Evolutionary conservation across 2,113 vertebrate genomes (phyloP).

Genomic region (Oreocharis arfaki): DNA sequence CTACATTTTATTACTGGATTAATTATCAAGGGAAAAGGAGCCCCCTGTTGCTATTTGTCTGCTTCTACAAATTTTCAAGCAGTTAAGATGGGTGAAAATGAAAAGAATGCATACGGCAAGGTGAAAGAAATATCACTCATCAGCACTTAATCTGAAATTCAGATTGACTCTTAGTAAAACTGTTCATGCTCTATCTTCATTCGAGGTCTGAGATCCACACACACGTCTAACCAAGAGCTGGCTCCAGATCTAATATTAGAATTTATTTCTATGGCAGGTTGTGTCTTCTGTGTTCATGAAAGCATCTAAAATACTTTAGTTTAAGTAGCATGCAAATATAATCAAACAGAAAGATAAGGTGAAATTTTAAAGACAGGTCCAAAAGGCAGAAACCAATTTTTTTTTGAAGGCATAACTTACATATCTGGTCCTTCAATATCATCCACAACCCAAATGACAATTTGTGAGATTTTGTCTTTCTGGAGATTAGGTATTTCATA

Average conservation of each 20-base stretch:
- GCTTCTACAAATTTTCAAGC: not conserved
- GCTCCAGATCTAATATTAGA: not conserved
- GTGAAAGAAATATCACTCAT: not conserved
- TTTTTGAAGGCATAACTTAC: slow-evolving; percentile 57
- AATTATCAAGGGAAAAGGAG: not conserved
- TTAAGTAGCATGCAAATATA: not conserved
- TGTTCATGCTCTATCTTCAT: not conserved
- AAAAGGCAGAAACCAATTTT: not conserved
- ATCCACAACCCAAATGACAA: slow-evolving; percentile 77
- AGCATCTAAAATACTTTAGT: not conserved
- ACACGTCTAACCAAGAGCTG: not conserved
- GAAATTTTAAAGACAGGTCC: not conserved
- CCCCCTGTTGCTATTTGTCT: not conserved
- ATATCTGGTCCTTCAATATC: slow-evolving; percentile 58
- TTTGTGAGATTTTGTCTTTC: slow-evolving; percentile 64
- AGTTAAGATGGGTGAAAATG: not conserved
- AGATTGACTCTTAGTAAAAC: not conserved
- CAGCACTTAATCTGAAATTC: not conserved
- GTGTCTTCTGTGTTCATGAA: not conserved
- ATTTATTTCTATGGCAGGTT: not conserved
- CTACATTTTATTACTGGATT: not conserved
- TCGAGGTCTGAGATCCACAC: not conserved
- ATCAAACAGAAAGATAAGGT: not conserved
- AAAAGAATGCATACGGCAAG: not conserved
- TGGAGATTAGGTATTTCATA: slow-evolving; percentile 75